Evolutionary conservation across 2,888 invertebrate genomes (phyloP).

Genomic region (Catocala fraxini): DNA sequence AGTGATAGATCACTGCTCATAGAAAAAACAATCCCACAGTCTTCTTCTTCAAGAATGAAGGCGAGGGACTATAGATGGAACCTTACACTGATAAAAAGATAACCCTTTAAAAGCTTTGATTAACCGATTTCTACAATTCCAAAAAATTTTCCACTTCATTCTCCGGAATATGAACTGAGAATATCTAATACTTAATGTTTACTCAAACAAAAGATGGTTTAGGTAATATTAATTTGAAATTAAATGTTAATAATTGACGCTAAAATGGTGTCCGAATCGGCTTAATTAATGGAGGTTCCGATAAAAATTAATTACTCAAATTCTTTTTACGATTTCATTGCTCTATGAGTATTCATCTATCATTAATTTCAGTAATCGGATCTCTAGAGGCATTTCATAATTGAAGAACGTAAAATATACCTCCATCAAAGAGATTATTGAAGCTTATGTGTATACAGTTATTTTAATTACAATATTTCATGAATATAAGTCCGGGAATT

Average conservation of each 20-base stretch:
- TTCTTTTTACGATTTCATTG: slow-evolving; percentile 49
- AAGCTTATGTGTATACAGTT: slow-evolving; percentile 40
- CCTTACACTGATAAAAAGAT: no score
- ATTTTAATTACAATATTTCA: slow-evolving; percentile 35
- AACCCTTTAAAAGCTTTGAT: background rate
- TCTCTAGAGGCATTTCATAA: slow-evolving; percentile 48
- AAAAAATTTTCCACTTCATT: slow-evolving; percentile 7
- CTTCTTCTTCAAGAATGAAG: no score
- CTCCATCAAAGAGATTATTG: slow-evolving; percentile 49
- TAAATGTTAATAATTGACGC: slow-evolving; percentile 47
- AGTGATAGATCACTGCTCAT: no score
- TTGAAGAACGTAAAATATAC: slow-evolving; percentile 40
- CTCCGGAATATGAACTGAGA: slow-evolving; percentile 16
- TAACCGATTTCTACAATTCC: background rate
- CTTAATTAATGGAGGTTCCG: slow-evolving; percentile 49
- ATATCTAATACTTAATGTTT: slow-evolving; percentile 26
- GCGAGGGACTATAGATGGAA: no score
- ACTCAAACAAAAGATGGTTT: slow-evolving; percentile 27
- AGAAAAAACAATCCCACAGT: no score
- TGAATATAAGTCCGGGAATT: slow-evolving; percentile 19
- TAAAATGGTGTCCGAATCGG: slow-evolving; percentile 43
- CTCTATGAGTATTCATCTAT: slow-evolving; percentile 47
- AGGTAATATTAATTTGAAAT: slow-evolving; percentile 39
- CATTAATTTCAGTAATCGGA: slow-evolving; percentile 55
- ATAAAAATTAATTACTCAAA: slow-evolving; percentile 53